A percentile compares a stretch with the other conserved stretches of the same genome.
Evolutionary conservation across 53 echinoderm and acorn worm genomes (phyloP).

Genomic region (Holothuria leucospilota): DNA sequence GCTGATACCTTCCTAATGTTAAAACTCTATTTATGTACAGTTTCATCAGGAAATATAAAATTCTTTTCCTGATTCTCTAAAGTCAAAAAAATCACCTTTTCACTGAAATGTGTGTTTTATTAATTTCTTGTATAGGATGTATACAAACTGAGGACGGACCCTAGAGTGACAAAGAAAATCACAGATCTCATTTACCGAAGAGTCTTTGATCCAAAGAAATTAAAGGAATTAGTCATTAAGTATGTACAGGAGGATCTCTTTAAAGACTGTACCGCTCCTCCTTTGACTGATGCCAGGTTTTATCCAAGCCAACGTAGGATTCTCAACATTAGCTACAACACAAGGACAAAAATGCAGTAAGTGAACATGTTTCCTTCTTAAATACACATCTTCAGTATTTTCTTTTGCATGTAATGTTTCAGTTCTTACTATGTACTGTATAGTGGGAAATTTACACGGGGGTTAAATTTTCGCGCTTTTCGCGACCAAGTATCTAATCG

Average conservation of each 20-base stretch:
- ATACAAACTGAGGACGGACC: conserved; percentile 16
- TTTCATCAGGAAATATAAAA: too few species aligned
- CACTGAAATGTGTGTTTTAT: too few species aligned
- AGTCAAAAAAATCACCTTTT: neutral
- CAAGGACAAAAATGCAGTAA: conserved; percentile 43
- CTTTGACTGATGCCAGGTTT: conserved; percentile 17
- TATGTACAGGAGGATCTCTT: conserved; percentile 33
- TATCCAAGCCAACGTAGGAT: conserved; percentile 31
- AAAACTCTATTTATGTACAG: too few species aligned
- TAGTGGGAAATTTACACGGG: too few species aligned
- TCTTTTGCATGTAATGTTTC: too few species aligned
- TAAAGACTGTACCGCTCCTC: neutral
- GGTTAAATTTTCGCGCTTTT: too few species aligned
- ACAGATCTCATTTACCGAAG: conserved; percentile 36
- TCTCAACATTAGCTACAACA: conserved; percentile 30
- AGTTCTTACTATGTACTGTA: too few species aligned
- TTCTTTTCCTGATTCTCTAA: neutral
- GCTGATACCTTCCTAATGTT: too few species aligned
- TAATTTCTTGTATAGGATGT: neutral
- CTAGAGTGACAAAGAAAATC: conserved; percentile 16
- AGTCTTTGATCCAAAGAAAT: conserved; percentile 19
- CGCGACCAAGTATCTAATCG: too few species aligned
- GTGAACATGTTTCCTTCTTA: neutral
- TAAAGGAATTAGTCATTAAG: conserved; percentile 11
- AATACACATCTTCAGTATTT: too few species aligned